phyloP scores from a whole-genome alignment of 2,113 vertebrate species.

The Chlamydotis undulata region DNA sequence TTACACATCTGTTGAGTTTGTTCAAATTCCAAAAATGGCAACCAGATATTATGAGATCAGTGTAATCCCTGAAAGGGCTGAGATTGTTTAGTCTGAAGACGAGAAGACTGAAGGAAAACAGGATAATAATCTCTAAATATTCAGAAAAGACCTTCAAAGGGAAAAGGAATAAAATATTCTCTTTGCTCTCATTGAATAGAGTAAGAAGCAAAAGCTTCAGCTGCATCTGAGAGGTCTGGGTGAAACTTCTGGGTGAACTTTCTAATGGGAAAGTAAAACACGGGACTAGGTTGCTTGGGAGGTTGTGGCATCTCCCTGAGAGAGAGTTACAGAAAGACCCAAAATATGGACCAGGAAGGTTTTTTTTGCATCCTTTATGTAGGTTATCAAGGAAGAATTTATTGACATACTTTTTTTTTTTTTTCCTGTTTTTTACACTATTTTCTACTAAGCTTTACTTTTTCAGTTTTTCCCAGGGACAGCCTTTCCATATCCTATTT shows the following conservation, averaged over 20 bases:
- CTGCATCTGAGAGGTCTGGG: neutral
- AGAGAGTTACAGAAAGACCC: neutral
- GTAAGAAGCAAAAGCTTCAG: neutral
- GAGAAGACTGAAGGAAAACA: neutral
- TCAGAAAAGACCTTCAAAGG: neutral
- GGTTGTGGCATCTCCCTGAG: neutral
- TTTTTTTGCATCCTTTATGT: neutral
- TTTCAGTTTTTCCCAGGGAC: neutral
- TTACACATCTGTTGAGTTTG: neutral
- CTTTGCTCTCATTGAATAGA: neutral
- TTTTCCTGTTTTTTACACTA: neutral
- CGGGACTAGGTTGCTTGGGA: neutral
- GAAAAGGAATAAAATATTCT: neutral
- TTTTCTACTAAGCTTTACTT: neutral
- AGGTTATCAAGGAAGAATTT: neutral
- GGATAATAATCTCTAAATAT: slow-evolving; percentile 38
- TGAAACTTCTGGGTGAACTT: neutral
- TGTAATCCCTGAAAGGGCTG: neutral
- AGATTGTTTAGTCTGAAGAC: slow-evolving; percentile 50
- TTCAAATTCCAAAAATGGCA: slow-evolving; percentile 16
- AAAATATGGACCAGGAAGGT: neutral
- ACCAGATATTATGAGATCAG: slow-evolving; percentile 9
- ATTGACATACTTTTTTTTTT: accelerated
- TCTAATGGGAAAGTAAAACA: neutral
- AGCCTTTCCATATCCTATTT: neutral